Percentiles rank a stretch among this genome's conserved stretches.
phyloP scores from a whole-genome alignment of 2,888 invertebrate genomes.

The Philereme vetulata region DNA sequence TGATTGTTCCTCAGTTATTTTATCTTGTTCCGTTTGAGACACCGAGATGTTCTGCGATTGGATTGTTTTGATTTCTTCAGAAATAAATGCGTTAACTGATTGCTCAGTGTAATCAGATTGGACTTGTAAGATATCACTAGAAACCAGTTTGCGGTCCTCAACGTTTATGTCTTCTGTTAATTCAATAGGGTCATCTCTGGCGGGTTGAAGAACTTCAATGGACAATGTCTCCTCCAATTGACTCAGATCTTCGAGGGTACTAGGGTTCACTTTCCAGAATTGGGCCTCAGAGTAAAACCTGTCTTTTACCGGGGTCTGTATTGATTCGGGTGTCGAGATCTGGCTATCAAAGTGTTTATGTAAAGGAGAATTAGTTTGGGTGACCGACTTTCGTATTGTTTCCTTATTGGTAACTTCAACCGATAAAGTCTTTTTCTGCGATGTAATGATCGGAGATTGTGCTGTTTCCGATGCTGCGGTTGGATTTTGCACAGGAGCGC shows the following conservation, averaged over 20 bases:
- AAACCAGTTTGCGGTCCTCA: slow-evolving; percentile 21
- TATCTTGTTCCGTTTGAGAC: slow-evolving; percentile 36
- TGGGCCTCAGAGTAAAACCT: slow-evolving; percentile 74
- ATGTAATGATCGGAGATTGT: background rate
- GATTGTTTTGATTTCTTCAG: slow-evolving; percentile 43
- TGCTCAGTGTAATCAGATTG: slow-evolving; percentile 22
- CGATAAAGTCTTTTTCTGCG: slow-evolving; percentile 1
- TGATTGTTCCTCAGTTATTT: slow-evolving; percentile 68
- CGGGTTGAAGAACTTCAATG: slow-evolving; percentile 49
- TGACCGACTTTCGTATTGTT: slow-evolving; percentile 13
- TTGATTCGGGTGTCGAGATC: slow-evolving; percentile 67
- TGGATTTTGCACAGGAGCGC: slow-evolving; percentile 5
- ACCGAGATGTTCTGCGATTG: slow-evolving; percentile 37
- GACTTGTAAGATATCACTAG: slow-evolving; percentile 6
- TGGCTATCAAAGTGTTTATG: slow-evolving; percentile 48
- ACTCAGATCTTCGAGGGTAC: slow-evolving; percentile 49
- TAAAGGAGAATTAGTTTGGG: slow-evolving; percentile 17
- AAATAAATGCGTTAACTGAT: slow-evolving; percentile 37
- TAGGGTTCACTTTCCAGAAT: slow-evolving; percentile 72
- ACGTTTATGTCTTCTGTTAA: slow-evolving; percentile 12
- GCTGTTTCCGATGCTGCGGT: background rate
- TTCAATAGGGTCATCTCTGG: slow-evolving; percentile 15
- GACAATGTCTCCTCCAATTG: slow-evolving; percentile 58
- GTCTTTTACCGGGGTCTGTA: slow-evolving; percentile 74
- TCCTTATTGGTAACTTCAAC: slow-evolving; percentile 2